A percentile compares a stretch with the other conserved stretches of the same genome.
Evolutionary conservation across 2,888 invertebrate species (phyloP).

Genomic region (Hydraecia micacea): DNA sequence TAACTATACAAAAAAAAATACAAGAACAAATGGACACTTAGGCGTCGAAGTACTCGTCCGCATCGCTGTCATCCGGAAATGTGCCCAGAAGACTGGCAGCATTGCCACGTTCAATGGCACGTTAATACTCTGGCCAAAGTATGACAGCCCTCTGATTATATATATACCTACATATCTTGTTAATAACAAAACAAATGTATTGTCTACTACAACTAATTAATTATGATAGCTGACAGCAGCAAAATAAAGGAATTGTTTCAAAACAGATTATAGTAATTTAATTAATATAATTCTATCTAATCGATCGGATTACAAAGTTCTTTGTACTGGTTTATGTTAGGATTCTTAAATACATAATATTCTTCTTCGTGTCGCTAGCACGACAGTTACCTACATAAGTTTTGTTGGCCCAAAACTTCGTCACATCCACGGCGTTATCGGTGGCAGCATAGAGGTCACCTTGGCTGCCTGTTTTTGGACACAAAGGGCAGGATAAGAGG

Average conservation of each 20-base stretch:
- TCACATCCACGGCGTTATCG: background rate
- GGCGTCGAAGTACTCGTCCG: no score
- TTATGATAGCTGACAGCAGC: constrained; percentile 28
- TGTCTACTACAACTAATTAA: constrained; percentile 25
- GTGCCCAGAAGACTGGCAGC: no score
- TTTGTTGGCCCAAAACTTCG: background rate
- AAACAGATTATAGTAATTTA: background rate
- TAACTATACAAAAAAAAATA: no score
- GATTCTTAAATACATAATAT: background rate
- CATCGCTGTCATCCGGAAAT: no score
- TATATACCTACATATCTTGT: background rate
- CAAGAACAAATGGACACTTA: no score
- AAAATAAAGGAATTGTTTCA: constrained; percentile 8
- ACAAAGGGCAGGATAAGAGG: background rate
- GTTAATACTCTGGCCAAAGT: background rate
- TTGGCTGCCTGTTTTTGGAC: background rate
- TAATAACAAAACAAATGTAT: constrained; percentile 23
- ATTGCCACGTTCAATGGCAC: no score
- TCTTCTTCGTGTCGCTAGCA: background rate
- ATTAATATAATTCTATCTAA: constrained; percentile 10
- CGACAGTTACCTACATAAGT: background rate
- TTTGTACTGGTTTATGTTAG: background rate
- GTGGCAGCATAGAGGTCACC: background rate
- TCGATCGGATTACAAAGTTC: constrained; percentile 18
- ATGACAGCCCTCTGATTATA: background rate